These are phyloP conservation scores for Capricornis sumatraensis DNA, from an alignment of 2,113 vertebrate species.

Conservation along the genomic window DNA sequence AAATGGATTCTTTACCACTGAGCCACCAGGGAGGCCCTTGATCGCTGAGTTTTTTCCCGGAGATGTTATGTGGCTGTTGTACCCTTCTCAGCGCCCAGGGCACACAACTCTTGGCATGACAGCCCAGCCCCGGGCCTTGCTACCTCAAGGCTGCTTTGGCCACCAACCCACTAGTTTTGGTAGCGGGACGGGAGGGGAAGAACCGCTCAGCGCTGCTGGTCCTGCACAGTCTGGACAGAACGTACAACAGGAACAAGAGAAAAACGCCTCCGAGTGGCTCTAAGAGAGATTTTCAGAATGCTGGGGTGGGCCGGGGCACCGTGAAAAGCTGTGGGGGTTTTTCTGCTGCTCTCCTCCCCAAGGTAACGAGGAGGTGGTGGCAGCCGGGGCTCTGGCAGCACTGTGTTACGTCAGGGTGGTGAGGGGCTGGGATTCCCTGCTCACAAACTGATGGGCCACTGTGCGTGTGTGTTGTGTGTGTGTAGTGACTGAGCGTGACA, in stretches of 20 bases:
- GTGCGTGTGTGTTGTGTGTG: fast-evolving
- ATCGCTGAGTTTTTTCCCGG: neutral
- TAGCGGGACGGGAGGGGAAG: neutral
- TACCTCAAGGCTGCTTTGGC: neutral
- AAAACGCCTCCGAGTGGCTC: neutral
- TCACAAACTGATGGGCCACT: no score
- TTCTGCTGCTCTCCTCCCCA: neutral
- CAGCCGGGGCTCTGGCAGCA: neutral
- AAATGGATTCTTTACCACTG: neutral
- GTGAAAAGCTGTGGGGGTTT: neutral
- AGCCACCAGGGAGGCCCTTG: neutral
- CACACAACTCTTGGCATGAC: neutral
- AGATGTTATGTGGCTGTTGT: neutral
- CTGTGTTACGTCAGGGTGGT: neutral
- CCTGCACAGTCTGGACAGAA: neutral
- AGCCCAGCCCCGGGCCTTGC: neutral
- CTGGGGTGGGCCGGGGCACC: fast-evolving
- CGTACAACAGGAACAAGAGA: no score
- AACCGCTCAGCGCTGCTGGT: neutral
- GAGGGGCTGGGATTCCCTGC: no score
- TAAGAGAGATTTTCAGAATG: no score
- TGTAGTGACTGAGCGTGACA: neutral
- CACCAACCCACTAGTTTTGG: neutral
- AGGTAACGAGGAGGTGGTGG: no score
- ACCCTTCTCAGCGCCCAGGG: neutral